phyloP scores from a whole-genome alignment of 2,113 vertebrate genomes.

The Brachyhypopomus gauderio region DNA sequence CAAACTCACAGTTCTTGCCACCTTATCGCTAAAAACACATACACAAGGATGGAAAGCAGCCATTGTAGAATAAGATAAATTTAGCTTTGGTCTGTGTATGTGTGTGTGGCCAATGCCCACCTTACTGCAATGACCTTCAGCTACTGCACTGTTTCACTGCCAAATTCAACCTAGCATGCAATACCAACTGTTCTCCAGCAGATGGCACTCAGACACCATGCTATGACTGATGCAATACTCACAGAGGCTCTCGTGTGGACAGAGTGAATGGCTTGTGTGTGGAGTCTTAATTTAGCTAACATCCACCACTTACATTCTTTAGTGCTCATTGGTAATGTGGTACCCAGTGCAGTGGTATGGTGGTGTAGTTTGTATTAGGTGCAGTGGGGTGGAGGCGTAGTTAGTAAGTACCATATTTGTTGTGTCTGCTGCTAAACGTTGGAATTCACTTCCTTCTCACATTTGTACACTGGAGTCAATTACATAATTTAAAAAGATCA shows the following conservation, averaged over 20 bases:
- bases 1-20: background rate
- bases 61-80: conserved; percentile 47
- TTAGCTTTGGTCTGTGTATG: background rate
- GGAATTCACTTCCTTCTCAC: no score
- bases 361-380: no score
- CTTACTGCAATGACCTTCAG: conserved; percentile 27
- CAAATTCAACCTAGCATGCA: background rate
- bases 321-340: background rate
- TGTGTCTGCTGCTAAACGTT: no score
- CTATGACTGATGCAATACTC: background rate
- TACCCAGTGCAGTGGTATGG: background rate
- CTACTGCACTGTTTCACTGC: background rate
- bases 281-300: background rate
- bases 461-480: no score
- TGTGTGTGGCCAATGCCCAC: conserved; percentile 11
- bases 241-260: background rate
- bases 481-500: no score
- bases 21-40: conserved; percentile 41
- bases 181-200: background rate
- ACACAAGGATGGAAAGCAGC: conserved; percentile 65
- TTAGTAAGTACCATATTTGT: no score
- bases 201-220: conserved; percentile 33
- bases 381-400: no score
- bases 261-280: background rate
- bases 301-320: background rate